Evolutionary conservation across 2,888 invertebrate genomes (phyloP).

Genomic region (Dysmachus trigonus): DNA sequence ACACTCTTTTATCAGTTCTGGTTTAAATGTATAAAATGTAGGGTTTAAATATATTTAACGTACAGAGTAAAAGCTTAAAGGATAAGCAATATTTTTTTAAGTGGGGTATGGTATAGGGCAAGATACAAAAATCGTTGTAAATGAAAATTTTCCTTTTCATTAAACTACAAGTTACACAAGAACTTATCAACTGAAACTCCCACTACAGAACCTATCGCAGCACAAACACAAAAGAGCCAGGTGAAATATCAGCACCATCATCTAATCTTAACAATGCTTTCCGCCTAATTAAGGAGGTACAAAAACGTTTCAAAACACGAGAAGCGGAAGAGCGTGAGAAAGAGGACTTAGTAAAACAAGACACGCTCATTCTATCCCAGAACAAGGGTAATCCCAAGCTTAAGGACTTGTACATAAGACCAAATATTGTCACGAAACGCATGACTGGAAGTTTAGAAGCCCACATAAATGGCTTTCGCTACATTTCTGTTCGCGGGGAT

Average conservation of each 20-base stretch:
- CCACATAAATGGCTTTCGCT: slow-evolving; percentile 95
- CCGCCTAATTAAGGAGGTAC: slow-evolving; percentile 97
- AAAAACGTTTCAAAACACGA: slow-evolving; percentile 97
- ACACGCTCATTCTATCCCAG: slow-evolving; percentile 90
- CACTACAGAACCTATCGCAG: slow-evolving; percentile 88
- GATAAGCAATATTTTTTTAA: neutral
- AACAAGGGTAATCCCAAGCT: slow-evolving; percentile 98
- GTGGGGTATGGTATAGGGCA: neutral
- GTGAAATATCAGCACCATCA: slow-evolving; percentile 92
- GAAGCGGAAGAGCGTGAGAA: slow-evolving; percentile 99
- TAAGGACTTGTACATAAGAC: slow-evolving; percentile 97
- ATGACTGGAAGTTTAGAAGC: slow-evolving; percentile 95
- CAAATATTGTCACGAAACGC: slow-evolving; percentile 97
- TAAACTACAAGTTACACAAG: neutral
- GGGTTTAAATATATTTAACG: neutral
- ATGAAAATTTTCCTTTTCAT: neutral
- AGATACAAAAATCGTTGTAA: neutral
- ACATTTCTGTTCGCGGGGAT: slow-evolving; percentile 98
- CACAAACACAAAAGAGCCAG: slow-evolving; percentile 97
- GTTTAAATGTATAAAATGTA: neutral
- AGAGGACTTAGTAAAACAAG: slow-evolving; percentile 98
- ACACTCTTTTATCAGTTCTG: neutral
- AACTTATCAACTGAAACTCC: neutral
- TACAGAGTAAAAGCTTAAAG: neutral
- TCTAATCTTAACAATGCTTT: slow-evolving; percentile 96